Evolutionary conservation across 2,888 invertebrate genomes (phyloP).

Genomic region (Philopedon plagiatum): DNA sequence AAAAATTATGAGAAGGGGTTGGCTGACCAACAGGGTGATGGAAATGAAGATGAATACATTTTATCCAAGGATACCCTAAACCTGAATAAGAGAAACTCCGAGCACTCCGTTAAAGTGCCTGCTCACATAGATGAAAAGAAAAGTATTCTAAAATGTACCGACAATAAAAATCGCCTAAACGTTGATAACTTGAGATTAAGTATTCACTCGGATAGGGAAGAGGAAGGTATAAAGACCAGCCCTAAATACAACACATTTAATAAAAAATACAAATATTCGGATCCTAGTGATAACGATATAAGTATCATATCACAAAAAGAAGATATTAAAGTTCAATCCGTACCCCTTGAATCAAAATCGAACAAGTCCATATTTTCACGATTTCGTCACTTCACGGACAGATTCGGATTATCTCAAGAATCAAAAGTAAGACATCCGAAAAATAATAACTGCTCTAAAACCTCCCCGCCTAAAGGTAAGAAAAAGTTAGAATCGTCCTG

Average conservation of each 20-base stretch:
- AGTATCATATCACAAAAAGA: slow-evolving; percentile 59
- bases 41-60: slow-evolving; percentile 58
- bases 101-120: slow-evolving; percentile 61
- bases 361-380: slow-evolving; percentile 68
- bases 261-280: slow-evolving; percentile 55
- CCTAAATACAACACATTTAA: slow-evolving; percentile 56
- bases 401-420: slow-evolving; percentile 70
- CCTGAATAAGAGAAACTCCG: slow-evolving; percentile 65
- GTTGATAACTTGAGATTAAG: slow-evolving; percentile 61
- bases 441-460: slow-evolving; percentile 60
- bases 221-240: slow-evolving; percentile 43
- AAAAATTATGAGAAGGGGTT: slow-evolving; percentile 61
- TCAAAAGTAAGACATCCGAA: slow-evolving; percentile 56
- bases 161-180: slow-evolving; percentile 55
- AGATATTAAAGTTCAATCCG: slow-evolving; percentile 51
- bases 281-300: slow-evolving; percentile 57
- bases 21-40: slow-evolving; percentile 43
- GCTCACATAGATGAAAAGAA: slow-evolving; percentile 57
- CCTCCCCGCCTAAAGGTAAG: slow-evolving; percentile 52
- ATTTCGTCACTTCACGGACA: slow-evolving; percentile 72
- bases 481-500: slow-evolving; percentile 59
- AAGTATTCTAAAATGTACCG: slow-evolving; percentile 64
- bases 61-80: slow-evolving; percentile 66
- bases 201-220: slow-evolving; percentile 51
- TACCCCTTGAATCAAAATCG: slow-evolving; percentile 62